Base-by-base conservation (phyloP, 2,888 invertebrate genomes). In the Lutraria lutraria region DNA sequence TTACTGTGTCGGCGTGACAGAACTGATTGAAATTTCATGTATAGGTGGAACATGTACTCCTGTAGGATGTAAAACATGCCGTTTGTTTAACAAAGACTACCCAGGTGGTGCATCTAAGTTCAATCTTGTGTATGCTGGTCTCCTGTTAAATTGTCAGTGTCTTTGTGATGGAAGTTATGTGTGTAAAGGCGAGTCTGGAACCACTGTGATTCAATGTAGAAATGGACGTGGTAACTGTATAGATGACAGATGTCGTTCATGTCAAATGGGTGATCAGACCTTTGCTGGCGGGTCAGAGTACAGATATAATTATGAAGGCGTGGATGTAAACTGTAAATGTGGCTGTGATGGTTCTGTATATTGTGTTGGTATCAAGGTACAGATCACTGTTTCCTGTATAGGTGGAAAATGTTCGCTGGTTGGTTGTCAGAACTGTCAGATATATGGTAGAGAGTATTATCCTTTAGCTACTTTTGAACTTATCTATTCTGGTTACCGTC, bases 91-190 rank as follows among this genome's bases (percentile, higher is more conserved):
- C 4, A 86, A 92, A 34, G 89, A 89, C 25, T 93, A 93, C 81
- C 72, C 90, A 8, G 43, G 43, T 3, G 93, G 93, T 3, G 92
- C 93, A 19, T 91, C 93, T 0, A 86, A 84, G 3, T 95, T 95
- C 85, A 86, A 93, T 21, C 88, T 92, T 13, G 86, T 93, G 52
- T 95, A 94, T 60, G 85, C 91, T 21, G 91, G 91, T 52, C 29
- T 88, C 8, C 79, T 86, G 34, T 72, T 92, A 19, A 83, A 92
- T 16, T 95, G 95, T 83, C 81, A 88, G 6, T 95, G 95, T 83
- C 89, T 91, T 56, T 95, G 95, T 89, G 93, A 95, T 63, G 95
- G 95, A 4, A 90, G 93, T 34, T 95, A 94, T 93, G 87, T 89
- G 19, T 95, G 95, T 86, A 93, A 93, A 2, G 94, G 94, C 6